A percentile compares a stretch with the other conserved stretches of the same genome.
Evolutionary conservation across 2,797 vertebrate genomes (phyloP).

Genomic region (Brachyrhaphis roseni): DNA sequence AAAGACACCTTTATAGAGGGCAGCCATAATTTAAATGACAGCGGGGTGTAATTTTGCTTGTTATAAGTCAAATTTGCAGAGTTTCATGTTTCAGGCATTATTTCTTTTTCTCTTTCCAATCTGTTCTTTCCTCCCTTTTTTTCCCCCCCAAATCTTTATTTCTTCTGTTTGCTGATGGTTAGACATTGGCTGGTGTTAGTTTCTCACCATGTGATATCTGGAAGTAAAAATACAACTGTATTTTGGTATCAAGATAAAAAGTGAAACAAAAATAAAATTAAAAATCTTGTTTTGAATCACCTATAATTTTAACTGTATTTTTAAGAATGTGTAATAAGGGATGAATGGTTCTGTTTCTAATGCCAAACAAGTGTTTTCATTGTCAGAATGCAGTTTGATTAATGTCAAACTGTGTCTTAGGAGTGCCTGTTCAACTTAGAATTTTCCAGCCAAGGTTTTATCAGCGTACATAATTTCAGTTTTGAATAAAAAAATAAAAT

Average conservation of each 20-base stretch:
- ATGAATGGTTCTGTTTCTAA: neutral
- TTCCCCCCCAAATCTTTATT: neutral
- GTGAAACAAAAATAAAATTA: neutral
- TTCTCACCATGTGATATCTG: neutral
- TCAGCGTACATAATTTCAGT: neutral
- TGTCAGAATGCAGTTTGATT: neutral
- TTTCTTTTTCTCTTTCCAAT: slow-evolving; percentile 71
- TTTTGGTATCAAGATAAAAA: neutral
- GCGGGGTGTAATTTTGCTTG: slow-evolving; percentile 99
- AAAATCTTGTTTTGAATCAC: too few species aligned
- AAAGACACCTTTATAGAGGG: slow-evolving; percentile 99
- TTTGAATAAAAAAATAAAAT: neutral
- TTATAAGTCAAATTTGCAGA: slow-evolving; percentile 99
- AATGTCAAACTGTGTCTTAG: neutral
- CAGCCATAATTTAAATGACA: slow-evolving; percentile 99
- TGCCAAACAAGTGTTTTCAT: neutral
- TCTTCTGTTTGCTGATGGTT: slow-evolving; percentile 51
- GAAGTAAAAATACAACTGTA: neutral
- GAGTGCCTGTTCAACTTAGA: neutral
- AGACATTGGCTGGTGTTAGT: neutral
- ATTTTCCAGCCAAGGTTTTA: neutral
- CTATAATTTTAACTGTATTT: too few species aligned
- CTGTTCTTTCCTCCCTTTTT: slow-evolving; percentile 27
- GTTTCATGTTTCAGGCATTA: slow-evolving; percentile 97
- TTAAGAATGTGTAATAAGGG: too few species aligned